Evolutionary conservation across 2,888 invertebrate genomes (phyloP), one percentile per base, ranked within the genome.

Genomic region (Protula sp.): DNA sequence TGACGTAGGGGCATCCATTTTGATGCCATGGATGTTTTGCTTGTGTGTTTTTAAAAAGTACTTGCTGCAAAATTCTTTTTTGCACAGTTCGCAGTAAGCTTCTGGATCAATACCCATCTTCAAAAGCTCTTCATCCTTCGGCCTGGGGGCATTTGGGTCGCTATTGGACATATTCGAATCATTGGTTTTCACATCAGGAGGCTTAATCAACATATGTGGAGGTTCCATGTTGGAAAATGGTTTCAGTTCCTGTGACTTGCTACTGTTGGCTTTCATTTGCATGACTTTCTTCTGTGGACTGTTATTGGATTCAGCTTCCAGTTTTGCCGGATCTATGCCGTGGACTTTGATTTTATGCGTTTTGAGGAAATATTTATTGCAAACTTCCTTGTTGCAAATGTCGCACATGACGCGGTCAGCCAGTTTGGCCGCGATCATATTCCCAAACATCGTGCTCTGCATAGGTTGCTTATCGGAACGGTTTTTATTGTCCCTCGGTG

Each of bases 341-440:
- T 84, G 99, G 92, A 99, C 97, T 79, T 95, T 89, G 78, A 94
- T 90, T 93, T 97, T 97, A 84, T 99, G 99, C 1, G 97, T 98
- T 81, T 97, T 94, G 90, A 99, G 92, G 82, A 99, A 99, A 81
- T 99, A 99, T 82, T 99, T 99, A 84, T 99, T 99, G 85, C 98
- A 99, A 71, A 99, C 84, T 83, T 98, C 95, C 82, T 97, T 97
- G 84, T 97, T 95, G 83, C 97, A 97, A 67, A 97, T 94, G 80
- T 94, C 94, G 80, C 97, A 97, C 22, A 72, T 72, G 22, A 79
- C 79, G 26, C 80, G 71, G 61, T 81, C 80, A 27, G 79, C 79
- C 50, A 80, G 69, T 66, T 79, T 80, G 26, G 80, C 78, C 24
- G 79, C 77, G n/a, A 76, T 74, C 77, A 79, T 78, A 66, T 74